Conservation (phyloP, 2,888 invertebrate species). For the Drosophila vallismaia region DNA sequence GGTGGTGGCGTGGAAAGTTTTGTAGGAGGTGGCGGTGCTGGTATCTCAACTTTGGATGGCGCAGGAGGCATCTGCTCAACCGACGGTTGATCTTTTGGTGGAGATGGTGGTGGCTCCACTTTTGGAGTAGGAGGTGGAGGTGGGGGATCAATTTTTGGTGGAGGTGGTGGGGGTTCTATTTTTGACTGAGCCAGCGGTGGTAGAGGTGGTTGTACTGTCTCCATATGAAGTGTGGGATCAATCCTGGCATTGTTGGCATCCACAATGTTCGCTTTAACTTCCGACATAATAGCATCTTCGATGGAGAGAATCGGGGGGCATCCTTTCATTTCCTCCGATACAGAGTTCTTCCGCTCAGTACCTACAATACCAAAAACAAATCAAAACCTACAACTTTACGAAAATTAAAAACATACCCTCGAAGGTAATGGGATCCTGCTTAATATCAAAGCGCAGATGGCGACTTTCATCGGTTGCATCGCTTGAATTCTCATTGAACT, state of each 20-base stretch:
- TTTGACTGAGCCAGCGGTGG: conserved; percentile 3
- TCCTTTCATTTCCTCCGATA: conserved; percentile 43
- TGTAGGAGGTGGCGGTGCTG: not conserved
- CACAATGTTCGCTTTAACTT: conserved; percentile 59
- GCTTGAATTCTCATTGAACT: conserved; percentile 81
- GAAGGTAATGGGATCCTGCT: conserved; percentile 83
- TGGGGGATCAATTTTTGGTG: conserved; percentile 4
- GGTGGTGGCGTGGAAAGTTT: not conserved
- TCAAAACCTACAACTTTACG: not conserved
- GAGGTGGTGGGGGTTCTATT: conserved; percentile 10
- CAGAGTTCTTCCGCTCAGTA: conserved; percentile 72
- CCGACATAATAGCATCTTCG: conserved; percentile 67
- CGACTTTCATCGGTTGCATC: conserved; percentile 52
- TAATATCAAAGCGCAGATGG: conserved; percentile 82
- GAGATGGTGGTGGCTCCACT: not conserved
- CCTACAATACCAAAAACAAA: conserved; percentile 47
- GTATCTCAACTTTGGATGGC: not conserved
- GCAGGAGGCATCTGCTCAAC: not conserved
- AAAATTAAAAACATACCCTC: conserved; percentile 65
- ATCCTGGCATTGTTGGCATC: conserved; percentile 38
- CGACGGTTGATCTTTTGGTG: not conserved
- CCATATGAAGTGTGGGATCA: conserved; percentile 14
- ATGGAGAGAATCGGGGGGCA: conserved; percentile 40
- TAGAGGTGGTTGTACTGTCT: not conserved
- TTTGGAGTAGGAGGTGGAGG: conserved; percentile 6